Evolutionary conservation across 1,140 invertebrate species (phyloP).

Genomic region (Gryon sp.): DNA sequence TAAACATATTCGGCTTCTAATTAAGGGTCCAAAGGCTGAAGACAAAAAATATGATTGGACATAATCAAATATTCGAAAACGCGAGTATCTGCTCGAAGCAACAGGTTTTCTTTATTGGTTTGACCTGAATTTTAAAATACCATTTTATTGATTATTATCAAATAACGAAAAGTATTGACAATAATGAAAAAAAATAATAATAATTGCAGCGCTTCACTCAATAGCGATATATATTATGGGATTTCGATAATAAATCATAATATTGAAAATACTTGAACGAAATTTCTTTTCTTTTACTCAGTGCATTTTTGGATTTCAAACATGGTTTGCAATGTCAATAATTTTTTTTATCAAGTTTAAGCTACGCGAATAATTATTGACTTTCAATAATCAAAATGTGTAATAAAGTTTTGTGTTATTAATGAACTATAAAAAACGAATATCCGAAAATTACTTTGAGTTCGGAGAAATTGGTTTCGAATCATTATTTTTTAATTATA

Average conservation of each 20-base stretch:
- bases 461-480: too few relatives aligned
- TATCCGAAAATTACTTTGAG: too few relatives aligned
- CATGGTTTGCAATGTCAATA: too few relatives aligned
- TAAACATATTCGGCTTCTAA: conserved; percentile 2
- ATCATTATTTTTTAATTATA: too few relatives aligned
- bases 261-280: neutral
- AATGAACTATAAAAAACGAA: too few relatives aligned
- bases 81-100: conserved; percentile 23
- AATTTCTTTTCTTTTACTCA: conserved; percentile 1
- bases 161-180: conserved; percentile 21
- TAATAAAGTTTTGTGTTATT: too few relatives aligned
- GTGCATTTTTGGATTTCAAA: neutral
- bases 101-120: conserved; percentile 50
- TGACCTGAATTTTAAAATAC: conserved; percentile 41
- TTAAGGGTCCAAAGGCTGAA: conserved; percentile 3
- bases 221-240: neutral
- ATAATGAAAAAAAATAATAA: too few relatives aligned
- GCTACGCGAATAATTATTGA: conserved; percentile 4
- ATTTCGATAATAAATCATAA: neutral
- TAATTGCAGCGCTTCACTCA: too few relatives aligned
- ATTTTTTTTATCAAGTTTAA: too few relatives aligned
- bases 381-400: conserved; percentile 1
- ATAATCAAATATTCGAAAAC: conserved; percentile 39
- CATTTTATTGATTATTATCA: conserved; percentile 37
- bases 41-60: conserved; percentile 4